These are phyloP conservation scores for Drosophila novamexicana DNA, from an alignment of 1,140 invertebrate genomes.

Conservation along the genomic window DNA sequence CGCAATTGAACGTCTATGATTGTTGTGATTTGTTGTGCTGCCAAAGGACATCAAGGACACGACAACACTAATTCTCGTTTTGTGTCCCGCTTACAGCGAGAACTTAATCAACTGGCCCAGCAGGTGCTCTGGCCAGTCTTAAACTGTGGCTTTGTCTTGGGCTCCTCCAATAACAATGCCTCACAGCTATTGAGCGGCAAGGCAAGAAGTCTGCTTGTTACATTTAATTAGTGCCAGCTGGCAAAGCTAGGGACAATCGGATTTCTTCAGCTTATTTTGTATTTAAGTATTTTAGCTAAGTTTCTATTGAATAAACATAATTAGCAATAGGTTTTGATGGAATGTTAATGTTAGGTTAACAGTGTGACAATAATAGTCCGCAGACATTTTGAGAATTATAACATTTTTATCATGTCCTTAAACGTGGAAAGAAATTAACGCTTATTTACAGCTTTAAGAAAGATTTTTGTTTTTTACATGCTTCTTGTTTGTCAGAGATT, in stretches of 20 bases:
- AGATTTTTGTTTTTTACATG: too few species aligned
- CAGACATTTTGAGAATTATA: too few species aligned
- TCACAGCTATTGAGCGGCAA: constrained; percentile 3
- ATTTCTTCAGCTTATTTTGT: background rate
- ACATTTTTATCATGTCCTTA: too few species aligned
- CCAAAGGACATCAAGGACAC: constrained; percentile 4
- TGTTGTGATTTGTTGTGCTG: constrained; percentile 69
- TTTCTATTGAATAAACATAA: too few species aligned
- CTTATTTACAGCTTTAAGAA: too few species aligned
- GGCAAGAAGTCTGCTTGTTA: constrained; percentile 6
- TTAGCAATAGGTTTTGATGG: background rate
- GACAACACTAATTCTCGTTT: constrained; percentile 16
- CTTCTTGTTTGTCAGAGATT: too few species aligned
- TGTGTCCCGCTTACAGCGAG: constrained; percentile 1
- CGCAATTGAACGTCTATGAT: constrained; percentile 75
- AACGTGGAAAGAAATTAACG: too few species aligned
- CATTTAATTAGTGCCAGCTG: constrained; percentile 13
- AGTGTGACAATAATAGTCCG: background rate
- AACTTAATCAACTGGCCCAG: constrained; percentile 53
- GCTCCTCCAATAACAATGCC: constrained; percentile 14
- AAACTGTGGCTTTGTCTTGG: constrained; percentile 17
- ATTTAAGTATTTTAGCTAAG: too few species aligned
- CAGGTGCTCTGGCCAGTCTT: constrained; percentile 28
- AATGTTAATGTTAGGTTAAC: background rate
- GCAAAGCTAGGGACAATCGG: background rate